A percentile compares a stretch with the other conserved stretches of the same genome.
Evolutionary conservation across 64 coral and sea anemone species (phyloP).

Genomic region (Montipora cactus): DNA sequence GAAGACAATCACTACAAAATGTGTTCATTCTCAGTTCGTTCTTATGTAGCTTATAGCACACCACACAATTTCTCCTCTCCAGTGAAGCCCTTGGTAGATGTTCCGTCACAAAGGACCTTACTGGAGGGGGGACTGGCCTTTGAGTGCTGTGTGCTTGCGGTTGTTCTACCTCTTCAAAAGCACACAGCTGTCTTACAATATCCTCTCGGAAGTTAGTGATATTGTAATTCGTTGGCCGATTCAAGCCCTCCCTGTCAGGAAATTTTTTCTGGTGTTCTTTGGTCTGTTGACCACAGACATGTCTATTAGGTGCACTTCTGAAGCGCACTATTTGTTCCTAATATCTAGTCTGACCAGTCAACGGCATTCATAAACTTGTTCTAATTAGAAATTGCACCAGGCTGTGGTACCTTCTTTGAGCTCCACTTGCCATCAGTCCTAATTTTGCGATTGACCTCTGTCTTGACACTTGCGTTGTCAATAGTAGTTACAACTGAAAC

Average conservation of each 20-base stretch:
- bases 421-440: constrained; percentile 21
- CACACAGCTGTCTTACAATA: too few species aligned
- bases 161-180: too few species aligned
- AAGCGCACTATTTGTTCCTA: constrained; percentile 9
- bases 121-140: too few species aligned
- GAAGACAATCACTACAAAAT: background rate
- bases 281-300: constrained; percentile 10
- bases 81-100: too few species aligned
- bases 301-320: constrained; percentile 26
- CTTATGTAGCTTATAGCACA: too few species aligned
- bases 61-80: too few species aligned
- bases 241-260: background rate
- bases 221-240: too few species aligned
- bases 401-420: background rate
- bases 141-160: too few species aligned
- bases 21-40: too few species aligned
- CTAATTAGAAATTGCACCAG: constrained; percentile 32
- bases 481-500: constrained; percentile 1
- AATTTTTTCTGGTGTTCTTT: background rate
- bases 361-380: constrained; percentile 71
- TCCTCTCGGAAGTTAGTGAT: too few species aligned
- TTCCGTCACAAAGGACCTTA: too few species aligned
- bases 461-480: constrained; percentile 5
- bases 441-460: background rate
- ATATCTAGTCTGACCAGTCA: constrained; percentile 31